Percentiles rank a stretch among this genome's conserved stretches.
phyloP scores from a whole-genome alignment of 2,888 invertebrate genomes.

The Labia minor region DNA sequence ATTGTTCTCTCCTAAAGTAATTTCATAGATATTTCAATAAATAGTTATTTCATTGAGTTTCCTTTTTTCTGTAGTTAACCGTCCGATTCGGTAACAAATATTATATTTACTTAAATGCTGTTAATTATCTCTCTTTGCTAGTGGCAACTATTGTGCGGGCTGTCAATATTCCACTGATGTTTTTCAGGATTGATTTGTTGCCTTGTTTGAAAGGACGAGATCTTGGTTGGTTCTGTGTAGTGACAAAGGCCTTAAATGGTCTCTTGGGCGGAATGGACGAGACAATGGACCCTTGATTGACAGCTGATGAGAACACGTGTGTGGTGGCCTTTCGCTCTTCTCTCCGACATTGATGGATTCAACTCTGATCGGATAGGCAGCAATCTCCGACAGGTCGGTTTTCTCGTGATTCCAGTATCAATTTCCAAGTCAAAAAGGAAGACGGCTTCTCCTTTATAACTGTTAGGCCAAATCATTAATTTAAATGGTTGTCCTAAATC shows the following conservation, averaged over 20 bases:
- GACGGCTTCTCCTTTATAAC: not conserved
- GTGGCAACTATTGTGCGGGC: too few relatives aligned
- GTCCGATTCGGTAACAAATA: too few relatives aligned
- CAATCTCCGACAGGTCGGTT: not conserved
- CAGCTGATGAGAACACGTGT: slow-evolving; percentile 13
- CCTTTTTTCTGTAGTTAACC: too few relatives aligned
- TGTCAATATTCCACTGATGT: too few relatives aligned
- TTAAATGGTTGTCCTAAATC: too few relatives aligned
- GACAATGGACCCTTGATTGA: not conserved
- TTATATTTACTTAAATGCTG: too few relatives aligned
- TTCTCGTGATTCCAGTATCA: not conserved
- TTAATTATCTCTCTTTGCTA: too few relatives aligned
- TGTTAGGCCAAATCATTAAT: too few relatives aligned
- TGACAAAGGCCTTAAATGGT: not conserved
- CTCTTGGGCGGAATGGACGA: not conserved
- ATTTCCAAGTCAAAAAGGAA: not conserved
- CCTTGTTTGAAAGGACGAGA: not conserved
- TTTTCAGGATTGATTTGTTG: too few relatives aligned
- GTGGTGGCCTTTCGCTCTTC: not conserved
- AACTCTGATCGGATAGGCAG: not conserved
- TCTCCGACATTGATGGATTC: not conserved
- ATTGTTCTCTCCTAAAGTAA: too few relatives aligned
- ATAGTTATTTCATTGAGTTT: too few relatives aligned
- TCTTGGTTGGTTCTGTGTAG: not conserved
- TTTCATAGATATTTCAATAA: too few relatives aligned